These are phyloP conservation scores for Delia radicum DNA, from an alignment of 1,140 invertebrate species.

Conservation along the genomic window DNA sequence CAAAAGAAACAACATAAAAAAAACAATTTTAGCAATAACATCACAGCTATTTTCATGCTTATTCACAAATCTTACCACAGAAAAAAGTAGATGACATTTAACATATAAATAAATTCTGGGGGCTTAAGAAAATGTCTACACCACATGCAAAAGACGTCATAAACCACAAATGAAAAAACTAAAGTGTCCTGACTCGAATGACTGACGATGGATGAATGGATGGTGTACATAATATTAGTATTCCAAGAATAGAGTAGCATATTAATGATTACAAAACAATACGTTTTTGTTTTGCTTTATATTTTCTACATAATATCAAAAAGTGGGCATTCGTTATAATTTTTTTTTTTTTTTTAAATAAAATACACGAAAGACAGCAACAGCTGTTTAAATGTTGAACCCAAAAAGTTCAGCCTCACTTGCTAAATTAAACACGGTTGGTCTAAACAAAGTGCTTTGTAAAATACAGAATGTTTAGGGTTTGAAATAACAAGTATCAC, in stretches of 20 bases:
- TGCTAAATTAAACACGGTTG: too few relatives aligned
- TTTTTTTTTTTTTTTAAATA: background rate
- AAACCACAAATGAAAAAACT: background rate
- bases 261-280: background rate
- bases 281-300: background rate
- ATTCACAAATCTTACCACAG: too few relatives aligned
- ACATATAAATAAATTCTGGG: background rate
- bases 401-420: background rate
- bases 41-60: too few relatives aligned
- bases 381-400: background rate
- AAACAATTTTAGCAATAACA: too few relatives aligned
- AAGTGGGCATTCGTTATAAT: background rate
- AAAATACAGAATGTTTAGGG: too few relatives aligned
- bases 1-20: too few relatives aligned
- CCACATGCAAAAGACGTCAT: background rate
- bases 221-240: background rate
- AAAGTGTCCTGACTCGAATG: conserved; percentile 3
- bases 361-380: background rate
- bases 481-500: too few relatives aligned
- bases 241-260: background rate
- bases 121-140: too few relatives aligned
- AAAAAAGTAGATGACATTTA: too few relatives aligned
- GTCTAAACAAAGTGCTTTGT: too few relatives aligned
- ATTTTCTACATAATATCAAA: background rate
- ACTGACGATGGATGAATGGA: too few relatives aligned